Percentiles rank a stretch among this genome's conserved stretches.
These are phyloP conservation scores for Marisa cornuarietis DNA, from an alignment of 1,140 invertebrate genomes.

Conservation along the genomic window DNA sequence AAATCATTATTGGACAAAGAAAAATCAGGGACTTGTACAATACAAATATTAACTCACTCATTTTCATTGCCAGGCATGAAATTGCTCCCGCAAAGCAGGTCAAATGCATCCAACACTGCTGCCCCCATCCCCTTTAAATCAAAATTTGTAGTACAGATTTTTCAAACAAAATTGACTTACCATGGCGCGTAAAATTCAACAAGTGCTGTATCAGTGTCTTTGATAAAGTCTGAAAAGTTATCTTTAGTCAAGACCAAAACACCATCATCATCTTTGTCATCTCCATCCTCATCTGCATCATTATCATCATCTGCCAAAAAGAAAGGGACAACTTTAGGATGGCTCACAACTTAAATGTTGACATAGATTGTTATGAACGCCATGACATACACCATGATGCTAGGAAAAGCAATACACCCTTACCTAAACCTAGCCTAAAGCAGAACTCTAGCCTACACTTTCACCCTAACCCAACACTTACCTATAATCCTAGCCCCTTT, in stretches of 20 bases:
- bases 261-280: constrained; percentile 62
- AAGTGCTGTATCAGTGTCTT: constrained; percentile 62
- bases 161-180: constrained; percentile 46
- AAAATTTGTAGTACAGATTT: not conserved
- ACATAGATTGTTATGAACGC: too few relatives aligned
- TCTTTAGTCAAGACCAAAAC: constrained; percentile 66
- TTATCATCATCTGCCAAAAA: constrained; percentile 9
- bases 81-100: not conserved
- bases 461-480: too few relatives aligned
- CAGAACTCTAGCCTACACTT: too few relatives aligned
- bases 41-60: not conserved
- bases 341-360: too few relatives aligned
- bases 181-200: constrained; percentile 71
- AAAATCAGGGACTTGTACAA: not conserved
- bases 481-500: too few relatives aligned
- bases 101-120: too few relatives aligned
- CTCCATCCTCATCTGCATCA: constrained; percentile 41
- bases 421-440: too few relatives aligned
- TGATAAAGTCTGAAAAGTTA: constrained; percentile 67
- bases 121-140: not conserved
- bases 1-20: too few relatives aligned
- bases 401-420: too few relatives aligned
- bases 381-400: too few relatives aligned
- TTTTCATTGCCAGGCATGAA: not conserved
- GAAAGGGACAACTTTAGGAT: not conserved